phyloP scores from a whole-genome alignment of 2,888 invertebrate genomes.

The Phorcus lineatus region DNA sequence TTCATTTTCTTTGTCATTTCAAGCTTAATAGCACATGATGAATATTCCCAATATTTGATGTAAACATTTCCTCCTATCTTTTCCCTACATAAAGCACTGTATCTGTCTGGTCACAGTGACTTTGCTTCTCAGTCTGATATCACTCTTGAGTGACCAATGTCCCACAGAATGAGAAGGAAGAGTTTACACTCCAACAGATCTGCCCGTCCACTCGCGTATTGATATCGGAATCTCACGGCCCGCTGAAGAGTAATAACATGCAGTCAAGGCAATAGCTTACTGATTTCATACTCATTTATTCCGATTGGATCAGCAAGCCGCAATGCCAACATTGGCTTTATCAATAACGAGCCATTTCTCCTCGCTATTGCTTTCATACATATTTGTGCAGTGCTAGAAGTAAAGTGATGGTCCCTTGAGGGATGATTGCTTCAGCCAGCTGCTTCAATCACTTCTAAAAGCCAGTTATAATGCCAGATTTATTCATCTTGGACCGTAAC shows the following conservation, averaged over 20 bases:
- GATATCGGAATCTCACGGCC: no score
- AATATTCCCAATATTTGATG: no score
- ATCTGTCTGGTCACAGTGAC: no score
- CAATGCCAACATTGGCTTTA: neutral
- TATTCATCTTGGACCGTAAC: neutral
- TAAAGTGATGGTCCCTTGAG: neutral
- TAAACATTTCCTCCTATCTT: no score
- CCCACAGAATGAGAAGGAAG: no score
- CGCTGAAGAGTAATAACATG: neutral
- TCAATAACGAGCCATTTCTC: conserved; percentile 12
- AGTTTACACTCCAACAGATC: no score
- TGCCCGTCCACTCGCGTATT: no score
- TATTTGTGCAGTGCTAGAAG: neutral
- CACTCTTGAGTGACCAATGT: no score
- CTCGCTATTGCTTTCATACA: neutral
- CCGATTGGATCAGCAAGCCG: conserved; percentile 7
- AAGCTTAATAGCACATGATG: no score
- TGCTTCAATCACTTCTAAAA: neutral
- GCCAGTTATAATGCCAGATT: neutral
- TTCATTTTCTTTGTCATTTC: no score
- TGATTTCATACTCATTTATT: conserved; percentile 8
- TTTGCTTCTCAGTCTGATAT: no score
- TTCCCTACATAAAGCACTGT: no score
- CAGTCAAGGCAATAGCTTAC: conserved; percentile 4
- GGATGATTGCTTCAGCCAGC: neutral